Evolutionary conservation across 2,797 vertebrate genomes (phyloP).

Genomic region (Mus minutoides): DNA sequence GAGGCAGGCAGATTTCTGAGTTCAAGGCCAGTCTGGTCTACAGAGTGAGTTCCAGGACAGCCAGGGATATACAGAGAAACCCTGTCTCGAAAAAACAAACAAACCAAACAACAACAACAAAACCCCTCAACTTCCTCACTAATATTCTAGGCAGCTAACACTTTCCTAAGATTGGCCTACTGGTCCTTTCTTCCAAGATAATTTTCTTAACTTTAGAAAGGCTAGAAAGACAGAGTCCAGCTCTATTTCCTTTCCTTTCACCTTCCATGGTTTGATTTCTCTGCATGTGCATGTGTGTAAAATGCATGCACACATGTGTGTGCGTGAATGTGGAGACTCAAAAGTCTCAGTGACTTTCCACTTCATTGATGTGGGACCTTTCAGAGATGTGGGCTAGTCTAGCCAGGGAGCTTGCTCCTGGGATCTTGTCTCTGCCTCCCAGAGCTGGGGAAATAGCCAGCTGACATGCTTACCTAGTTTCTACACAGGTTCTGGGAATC

Average conservation of each 20-base stretch:
- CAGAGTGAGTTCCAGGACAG: too few species aligned
- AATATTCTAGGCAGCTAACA: slow-evolving; percentile 10
- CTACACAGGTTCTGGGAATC: not conserved
- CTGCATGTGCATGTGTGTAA: not conserved
- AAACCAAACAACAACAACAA: too few species aligned
- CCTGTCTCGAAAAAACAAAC: too few species aligned
- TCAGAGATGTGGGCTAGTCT: too few species aligned
- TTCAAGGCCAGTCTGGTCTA: too few species aligned
- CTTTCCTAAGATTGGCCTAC: not conserved
- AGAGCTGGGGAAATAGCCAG: not conserved
- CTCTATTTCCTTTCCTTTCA: not conserved
- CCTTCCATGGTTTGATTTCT: not conserved
- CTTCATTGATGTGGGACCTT: not conserved
- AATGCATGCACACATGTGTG: not conserved
- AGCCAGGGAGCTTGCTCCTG: not conserved
- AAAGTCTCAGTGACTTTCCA: not conserved
- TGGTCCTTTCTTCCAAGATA: not conserved
- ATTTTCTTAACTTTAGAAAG: slow-evolving; percentile 30
- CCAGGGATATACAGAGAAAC: too few species aligned
- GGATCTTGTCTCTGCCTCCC: not conserved
- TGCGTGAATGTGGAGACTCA: not conserved
- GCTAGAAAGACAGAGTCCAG: not conserved
- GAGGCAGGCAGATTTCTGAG: too few species aligned
- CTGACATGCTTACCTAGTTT: not conserved
- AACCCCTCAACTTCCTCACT: too few species aligned